These are phyloP conservation scores for Melanargia galathea DNA, from an alignment of 2,888 invertebrate genomes.

Conservation along the genomic window DNA sequence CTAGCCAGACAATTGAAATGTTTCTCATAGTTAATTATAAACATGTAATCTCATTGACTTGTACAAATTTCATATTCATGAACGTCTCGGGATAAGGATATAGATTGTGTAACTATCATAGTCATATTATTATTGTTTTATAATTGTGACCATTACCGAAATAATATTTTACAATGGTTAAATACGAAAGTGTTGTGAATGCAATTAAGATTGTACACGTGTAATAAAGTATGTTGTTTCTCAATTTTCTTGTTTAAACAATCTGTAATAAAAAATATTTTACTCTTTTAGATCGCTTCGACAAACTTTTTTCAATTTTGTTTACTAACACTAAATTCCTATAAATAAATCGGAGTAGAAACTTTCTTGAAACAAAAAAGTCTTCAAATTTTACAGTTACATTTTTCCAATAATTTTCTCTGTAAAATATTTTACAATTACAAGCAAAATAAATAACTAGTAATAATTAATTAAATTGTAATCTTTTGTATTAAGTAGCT, in stretches of 20 bases:
- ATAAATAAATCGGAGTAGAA: not conserved
- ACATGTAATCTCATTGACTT: constrained; percentile 29
- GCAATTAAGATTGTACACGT: constrained; percentile 15
- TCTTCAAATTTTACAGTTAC: not conserved
- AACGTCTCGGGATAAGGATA: not conserved
- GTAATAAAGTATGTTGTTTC: constrained; percentile 18
- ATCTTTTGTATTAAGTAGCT: constrained; percentile 51
- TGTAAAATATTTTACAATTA: constrained; percentile 7
- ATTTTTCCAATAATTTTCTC: constrained; percentile 11
- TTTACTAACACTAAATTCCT: not conserved
- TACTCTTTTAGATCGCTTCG: constrained; percentile 20
- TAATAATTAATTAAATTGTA: constrained; percentile 42
- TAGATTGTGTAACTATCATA: constrained; percentile 11
- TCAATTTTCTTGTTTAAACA: constrained; percentile 3
- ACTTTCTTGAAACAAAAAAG: not conserved
- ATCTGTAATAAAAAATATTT: constrained; percentile 14
- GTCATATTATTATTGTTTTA: not conserved
- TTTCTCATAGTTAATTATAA: constrained; percentile 35
- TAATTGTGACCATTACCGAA: not conserved
- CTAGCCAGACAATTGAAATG: constrained; percentile 14
- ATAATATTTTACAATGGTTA: not conserved
- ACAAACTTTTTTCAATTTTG: not conserved
- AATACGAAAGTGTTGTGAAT: constrained; percentile 21
- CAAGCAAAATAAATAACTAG: constrained; percentile 26
- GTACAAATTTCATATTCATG: constrained; percentile 27